Percentiles rank a stretch among this genome's conserved stretches.
These are phyloP conservation scores for Scaptomyza tumidula DNA, from an alignment of 2,888 invertebrate genomes.

Conservation along the genomic window DNA sequence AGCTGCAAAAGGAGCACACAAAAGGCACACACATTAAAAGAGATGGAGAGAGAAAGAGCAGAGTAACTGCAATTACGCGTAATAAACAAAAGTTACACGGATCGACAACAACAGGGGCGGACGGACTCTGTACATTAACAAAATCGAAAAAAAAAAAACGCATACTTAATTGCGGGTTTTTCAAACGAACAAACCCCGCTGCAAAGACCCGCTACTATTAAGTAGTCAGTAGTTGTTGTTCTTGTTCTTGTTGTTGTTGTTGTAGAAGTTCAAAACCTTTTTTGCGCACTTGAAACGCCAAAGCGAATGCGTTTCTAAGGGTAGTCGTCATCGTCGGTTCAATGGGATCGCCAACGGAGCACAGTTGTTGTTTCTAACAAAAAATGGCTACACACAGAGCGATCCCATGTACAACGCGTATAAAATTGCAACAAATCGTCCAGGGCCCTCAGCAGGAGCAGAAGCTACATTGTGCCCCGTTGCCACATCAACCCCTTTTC, in stretches of 20 bases:
- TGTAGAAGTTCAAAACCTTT: slow-evolving; percentile 44
- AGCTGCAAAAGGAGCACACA: slow-evolving; percentile 71
- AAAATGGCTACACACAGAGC: slow-evolving; percentile 66
- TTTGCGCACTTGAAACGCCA: slow-evolving; percentile 76
- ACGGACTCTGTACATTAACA: slow-evolving; percentile 21
- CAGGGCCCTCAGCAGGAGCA: slow-evolving; percentile 47
- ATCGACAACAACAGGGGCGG: slow-evolving; percentile 48
- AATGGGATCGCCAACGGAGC: slow-evolving; percentile 58
- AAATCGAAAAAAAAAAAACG: slow-evolving; percentile 54
- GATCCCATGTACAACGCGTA: slow-evolving; percentile 25
- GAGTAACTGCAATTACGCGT: slow-evolving; percentile 80
- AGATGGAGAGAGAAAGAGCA: slow-evolving; percentile 13
- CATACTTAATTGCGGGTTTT: slow-evolving; percentile 81
- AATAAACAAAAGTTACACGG: slow-evolving; percentile 81
- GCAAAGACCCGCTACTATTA: slow-evolving; percentile 23
- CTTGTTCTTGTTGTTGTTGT: not conserved
- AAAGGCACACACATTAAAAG: slow-evolving; percentile 53
- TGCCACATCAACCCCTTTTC: slow-evolving; percentile 60
- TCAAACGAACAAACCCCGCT: slow-evolving; percentile 68
- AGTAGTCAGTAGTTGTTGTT: slow-evolving; percentile 7
- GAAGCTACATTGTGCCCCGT: slow-evolving; percentile 13
- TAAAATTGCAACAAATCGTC: slow-evolving; percentile 69
- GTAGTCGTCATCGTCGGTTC: slow-evolving; percentile 32
- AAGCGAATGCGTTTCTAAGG: slow-evolving; percentile 52
- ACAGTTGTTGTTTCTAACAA: slow-evolving; percentile 52